Conservation (phyloP, 2,113 vertebrate genomes). For the Mirounga angustirostris region DNA sequence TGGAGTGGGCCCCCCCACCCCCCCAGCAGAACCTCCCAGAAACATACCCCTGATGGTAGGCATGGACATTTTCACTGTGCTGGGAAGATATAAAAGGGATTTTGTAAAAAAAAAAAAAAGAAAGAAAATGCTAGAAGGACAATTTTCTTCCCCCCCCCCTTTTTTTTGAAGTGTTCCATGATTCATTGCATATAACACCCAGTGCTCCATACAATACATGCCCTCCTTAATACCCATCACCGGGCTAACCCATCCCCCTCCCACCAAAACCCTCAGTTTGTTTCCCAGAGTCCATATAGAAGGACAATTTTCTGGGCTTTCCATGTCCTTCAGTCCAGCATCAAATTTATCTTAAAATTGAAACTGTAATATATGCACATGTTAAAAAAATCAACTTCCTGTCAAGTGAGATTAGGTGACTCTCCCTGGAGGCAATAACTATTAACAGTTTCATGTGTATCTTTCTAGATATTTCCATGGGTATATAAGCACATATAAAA, state of each 20-base stretch:
- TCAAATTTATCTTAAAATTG: not conserved
- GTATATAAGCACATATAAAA: not conserved
- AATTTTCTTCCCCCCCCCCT: not conserved
- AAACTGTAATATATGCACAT: not conserved
- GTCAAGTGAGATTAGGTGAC: not conserved
- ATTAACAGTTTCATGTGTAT: not conserved
- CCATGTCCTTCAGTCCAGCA: not conserved
- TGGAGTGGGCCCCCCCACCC: fast-evolving
- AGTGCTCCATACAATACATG: too few species aligned
- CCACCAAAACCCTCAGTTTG: too few species aligned
- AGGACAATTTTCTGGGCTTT: not conserved
- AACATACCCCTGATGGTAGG: not conserved
- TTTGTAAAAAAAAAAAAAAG: not conserved
- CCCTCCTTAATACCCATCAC: too few species aligned
- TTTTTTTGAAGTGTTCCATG: too few species aligned
- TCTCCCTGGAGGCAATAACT: not conserved
- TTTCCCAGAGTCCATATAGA: too few species aligned
- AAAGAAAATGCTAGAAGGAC: not conserved
- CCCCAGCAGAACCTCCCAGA: not conserved
- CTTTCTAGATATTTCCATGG: not conserved
- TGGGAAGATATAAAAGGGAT: not conserved
- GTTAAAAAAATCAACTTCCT: not conserved
- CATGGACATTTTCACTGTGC: not conserved
- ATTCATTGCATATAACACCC: too few species aligned
- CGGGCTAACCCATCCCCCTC: too few species aligned